Conservation (phyloP, 2,888 invertebrate species). For the Leptinotarsa rubiginosa region DNA sequence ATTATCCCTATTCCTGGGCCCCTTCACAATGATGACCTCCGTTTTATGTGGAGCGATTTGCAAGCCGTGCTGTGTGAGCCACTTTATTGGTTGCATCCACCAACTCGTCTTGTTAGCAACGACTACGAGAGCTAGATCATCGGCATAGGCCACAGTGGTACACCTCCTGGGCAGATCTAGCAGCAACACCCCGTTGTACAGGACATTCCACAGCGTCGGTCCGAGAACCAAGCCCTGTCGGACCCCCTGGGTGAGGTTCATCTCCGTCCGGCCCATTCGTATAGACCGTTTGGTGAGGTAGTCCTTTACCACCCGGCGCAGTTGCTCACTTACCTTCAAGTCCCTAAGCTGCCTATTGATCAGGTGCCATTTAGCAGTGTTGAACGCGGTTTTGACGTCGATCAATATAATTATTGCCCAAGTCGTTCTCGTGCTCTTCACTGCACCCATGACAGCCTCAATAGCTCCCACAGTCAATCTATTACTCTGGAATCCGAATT, state of each 20-base stretch:
- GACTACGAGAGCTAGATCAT: conserved; percentile 14
- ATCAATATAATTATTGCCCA: conserved; percentile 15
- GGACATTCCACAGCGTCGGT: conserved; percentile 34
- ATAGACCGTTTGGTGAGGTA: conserved; percentile 17
- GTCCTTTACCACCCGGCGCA: not conserved
- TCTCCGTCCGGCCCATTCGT: not conserved
- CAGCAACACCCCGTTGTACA: conserved; percentile 25
- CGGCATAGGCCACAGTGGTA: not conserved
- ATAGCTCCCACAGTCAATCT: conserved; percentile 14
- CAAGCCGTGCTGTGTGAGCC: conserved; percentile 32
- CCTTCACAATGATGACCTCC: conserved; percentile 30
- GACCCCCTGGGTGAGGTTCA: too few species aligned
- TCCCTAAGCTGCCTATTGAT: conserved; percentile 10
- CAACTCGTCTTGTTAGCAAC: conserved; percentile 18
- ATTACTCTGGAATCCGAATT: conserved; percentile 30
- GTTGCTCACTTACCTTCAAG: conserved; percentile 6
- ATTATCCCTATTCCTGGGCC: conserved; percentile 22
- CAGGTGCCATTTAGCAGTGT: conserved; percentile 18
- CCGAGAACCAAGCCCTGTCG: conserved; percentile 38
- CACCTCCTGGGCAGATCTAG: not conserved
- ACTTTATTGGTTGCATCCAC: conserved; percentile 7
- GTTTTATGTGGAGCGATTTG: conserved; percentile 26
- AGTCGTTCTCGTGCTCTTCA: not conserved
- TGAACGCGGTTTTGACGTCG: conserved; percentile 26
- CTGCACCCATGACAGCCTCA: conserved; percentile 3